A percentile compares a stretch with the other conserved stretches of the same genome.
Evolutionary conservation across 2,797 vertebrate genomes (phyloP).

Genomic region (Tenualosa thibaudeaui): DNA sequence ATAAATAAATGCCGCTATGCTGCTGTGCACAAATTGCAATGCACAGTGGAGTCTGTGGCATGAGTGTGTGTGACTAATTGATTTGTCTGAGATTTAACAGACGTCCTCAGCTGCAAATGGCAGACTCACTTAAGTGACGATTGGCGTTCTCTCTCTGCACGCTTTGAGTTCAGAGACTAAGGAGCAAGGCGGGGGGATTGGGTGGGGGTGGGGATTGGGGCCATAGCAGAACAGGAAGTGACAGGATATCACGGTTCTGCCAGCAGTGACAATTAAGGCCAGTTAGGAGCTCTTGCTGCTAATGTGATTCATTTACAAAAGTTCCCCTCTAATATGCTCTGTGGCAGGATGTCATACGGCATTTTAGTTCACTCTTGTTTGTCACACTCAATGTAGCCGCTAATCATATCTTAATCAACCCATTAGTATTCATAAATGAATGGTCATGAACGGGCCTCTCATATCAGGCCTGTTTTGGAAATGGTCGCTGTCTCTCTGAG

Average conservation of each 20-base stretch:
- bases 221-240: conserved; percentile 30
- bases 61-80: conserved; percentile 7
- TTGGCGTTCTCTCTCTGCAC: conserved; percentile 5
- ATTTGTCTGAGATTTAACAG: conserved; percentile 19
- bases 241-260: conserved; percentile 31
- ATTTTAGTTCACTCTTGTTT: conserved; percentile 1
- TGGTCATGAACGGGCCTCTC: neutral
- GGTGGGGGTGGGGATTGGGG: neutral
- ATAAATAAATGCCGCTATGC: neutral
- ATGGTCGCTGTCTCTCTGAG: neutral
- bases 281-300: conserved; percentile 21
- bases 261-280: conserved; percentile 30
- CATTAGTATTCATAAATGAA: neutral
- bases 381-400: neutral
- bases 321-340: neutral
- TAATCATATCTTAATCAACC: neutral
- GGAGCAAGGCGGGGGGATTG: neutral
- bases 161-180: neutral
- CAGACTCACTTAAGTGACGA: neutral
- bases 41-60: neutral
- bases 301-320: neutral
- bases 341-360: neutral
- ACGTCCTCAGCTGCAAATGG: neutral
- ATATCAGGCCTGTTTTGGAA: neutral
- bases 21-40: neutral